Evolutionary conservation across 2,888 invertebrate species (phyloP).

Genomic region (Copidosoma aretas): DNA sequence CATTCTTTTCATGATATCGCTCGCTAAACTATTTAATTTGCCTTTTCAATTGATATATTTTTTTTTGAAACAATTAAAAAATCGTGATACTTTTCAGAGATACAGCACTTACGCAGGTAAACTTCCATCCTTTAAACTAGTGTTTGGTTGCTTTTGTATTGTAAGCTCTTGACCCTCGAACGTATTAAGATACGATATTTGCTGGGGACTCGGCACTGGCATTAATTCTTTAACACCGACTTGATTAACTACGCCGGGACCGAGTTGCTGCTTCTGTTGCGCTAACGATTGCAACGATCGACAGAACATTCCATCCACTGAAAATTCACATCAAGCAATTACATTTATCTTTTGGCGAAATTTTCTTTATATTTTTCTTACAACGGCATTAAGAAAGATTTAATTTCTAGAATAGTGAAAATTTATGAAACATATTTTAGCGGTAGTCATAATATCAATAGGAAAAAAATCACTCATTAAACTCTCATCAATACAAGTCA

Average conservation of each 20-base stretch:
- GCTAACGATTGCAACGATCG: constrained; percentile 70
- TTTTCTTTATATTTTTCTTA: too few species aligned
- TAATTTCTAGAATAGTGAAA: too few species aligned
- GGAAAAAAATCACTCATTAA: background rate
- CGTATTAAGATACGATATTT: constrained; percentile 93
- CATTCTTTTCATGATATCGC: too few species aligned
- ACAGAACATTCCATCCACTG: constrained; percentile 71
- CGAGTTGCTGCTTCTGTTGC: constrained; percentile 67
- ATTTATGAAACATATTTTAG: background rate
- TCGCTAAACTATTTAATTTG: too few species aligned
- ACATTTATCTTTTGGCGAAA: too few species aligned
- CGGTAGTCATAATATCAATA: constrained; percentile 3
- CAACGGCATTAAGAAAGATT: too few species aligned
- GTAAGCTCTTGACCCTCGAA: constrained; percentile 96
- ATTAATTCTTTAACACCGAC: constrained; percentile 78
- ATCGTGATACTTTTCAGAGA: background rate
- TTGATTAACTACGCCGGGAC: constrained; percentile 54
- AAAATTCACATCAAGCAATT: constrained; percentile 5
- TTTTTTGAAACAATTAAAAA: too few species aligned
- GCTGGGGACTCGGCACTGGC: constrained; percentile 96
- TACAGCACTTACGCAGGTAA: constrained; percentile 72
- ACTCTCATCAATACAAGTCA: constrained; percentile 22
- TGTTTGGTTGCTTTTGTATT: constrained; percentile 94
- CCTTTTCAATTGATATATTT: too few species aligned
- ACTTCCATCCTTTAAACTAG: constrained; percentile 80